phyloP scores from a whole-genome alignment of 2,113 vertebrate genomes.

The Hypanus sabinus region DNA sequence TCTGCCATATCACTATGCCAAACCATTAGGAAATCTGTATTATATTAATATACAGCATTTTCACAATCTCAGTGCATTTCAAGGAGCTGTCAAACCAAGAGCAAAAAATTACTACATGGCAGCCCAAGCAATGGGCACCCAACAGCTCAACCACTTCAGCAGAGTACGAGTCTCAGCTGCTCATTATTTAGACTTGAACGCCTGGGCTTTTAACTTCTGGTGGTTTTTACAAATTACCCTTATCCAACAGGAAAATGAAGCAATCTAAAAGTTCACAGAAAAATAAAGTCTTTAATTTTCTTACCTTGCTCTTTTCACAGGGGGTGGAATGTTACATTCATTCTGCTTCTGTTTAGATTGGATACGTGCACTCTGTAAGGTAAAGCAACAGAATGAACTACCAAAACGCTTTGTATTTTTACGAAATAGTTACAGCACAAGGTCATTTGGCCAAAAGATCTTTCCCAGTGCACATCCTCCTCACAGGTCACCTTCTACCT shows the following conservation, averaged over 20 bases:
- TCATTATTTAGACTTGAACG: background rate
- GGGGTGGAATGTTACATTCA: conserved; percentile 66
- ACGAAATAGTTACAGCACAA: background rate
- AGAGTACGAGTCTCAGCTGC: background rate
- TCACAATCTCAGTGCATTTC: background rate
- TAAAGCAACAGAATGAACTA: background rate
- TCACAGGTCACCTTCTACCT: background rate
- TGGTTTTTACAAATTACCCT: background rate
- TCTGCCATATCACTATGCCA: too few species aligned
- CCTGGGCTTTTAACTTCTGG: background rate
- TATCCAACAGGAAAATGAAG: background rate
- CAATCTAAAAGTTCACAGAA: background rate
- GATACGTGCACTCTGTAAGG: conserved; percentile 64
- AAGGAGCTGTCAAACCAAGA: background rate
- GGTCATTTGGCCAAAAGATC: background rate
- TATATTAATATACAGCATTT: background rate
- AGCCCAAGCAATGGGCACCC: background rate
- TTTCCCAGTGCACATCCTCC: background rate
- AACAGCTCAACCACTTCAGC: background rate
- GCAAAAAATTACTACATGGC: background rate
- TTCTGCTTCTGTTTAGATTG: conserved; percentile 78
- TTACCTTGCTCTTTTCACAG: conserved; percentile 82
- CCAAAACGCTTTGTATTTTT: background rate
- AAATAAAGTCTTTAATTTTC: background rate
- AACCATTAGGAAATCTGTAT: background rate